phyloP scores from a whole-genome alignment of 2,888 invertebrate species.

The Metalampra italica region DNA sequence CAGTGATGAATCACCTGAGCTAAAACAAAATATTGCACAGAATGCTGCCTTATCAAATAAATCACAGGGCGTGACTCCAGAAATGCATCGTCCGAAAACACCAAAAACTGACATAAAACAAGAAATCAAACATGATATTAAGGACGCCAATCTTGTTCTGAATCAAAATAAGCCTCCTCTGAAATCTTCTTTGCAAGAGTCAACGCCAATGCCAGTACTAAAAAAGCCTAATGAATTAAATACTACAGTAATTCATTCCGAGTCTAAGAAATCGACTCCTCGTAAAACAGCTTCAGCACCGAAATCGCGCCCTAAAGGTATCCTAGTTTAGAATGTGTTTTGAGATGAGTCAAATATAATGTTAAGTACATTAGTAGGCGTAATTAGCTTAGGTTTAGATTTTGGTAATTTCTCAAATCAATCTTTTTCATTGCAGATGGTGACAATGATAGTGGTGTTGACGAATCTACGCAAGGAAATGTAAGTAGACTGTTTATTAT shows the following conservation, averaged over 20 bases:
- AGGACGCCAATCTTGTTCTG: conserved; percentile 31
- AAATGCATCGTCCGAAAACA: conserved; percentile 59
- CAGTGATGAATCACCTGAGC: conserved; percentile 73
- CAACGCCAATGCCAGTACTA: conserved; percentile 42
- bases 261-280: conserved; percentile 61
- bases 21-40: conserved; percentile 44
- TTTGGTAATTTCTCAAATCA: not conserved
- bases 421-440: conserved; percentile 80
- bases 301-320: conserved; percentile 70
- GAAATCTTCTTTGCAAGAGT: conserved; percentile 50
- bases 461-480: conserved; percentile 89
- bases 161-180: conserved; percentile 42
- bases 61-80: conserved; percentile 46
- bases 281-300: conserved; percentile 65
- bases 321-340: conserved; percentile 18
- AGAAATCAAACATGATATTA: conserved; percentile 29
- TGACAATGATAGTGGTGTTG: conserved; percentile 90
- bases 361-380: conserved; percentile 2
- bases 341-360: conserved; percentile 52
- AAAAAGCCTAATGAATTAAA: conserved; percentile 64
- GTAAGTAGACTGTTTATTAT: conserved; percentile 69
- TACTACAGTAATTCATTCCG: conserved; percentile 38
- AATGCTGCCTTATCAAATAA: conserved; percentile 39
- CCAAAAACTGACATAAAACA: conserved; percentile 51
- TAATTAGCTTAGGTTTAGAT: not conserved